Percentiles rank a stretch among this genome's conserved stretches.
phyloP scores from a whole-genome alignment of 2,888 invertebrate genomes.

The Ceratothoa steindachneri region DNA sequence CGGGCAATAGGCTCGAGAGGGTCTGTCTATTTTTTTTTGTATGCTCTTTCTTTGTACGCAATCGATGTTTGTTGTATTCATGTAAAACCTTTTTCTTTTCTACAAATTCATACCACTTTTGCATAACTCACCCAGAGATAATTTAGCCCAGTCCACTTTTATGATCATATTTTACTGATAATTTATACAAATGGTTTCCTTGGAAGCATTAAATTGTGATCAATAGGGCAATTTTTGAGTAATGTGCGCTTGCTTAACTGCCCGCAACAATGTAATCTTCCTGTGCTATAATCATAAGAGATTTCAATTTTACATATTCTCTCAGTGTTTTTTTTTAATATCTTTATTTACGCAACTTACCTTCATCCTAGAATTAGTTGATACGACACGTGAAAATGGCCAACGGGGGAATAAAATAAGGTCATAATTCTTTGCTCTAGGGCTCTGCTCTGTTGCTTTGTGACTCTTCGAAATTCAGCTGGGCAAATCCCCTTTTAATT shows the following conservation, averaged over 20 bases:
- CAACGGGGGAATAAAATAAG: neutral
- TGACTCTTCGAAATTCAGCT: neutral
- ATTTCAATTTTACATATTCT: neutral
- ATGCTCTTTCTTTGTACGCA: too few species aligned
- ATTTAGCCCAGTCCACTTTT: too few species aligned
- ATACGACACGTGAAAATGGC: neutral
- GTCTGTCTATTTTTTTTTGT: too few species aligned
- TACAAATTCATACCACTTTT: too few species aligned
- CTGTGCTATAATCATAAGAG: conserved; percentile 8
- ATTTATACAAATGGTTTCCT: neutral
- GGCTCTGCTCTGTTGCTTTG: neutral
- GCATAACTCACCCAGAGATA: too few species aligned
- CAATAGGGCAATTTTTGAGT: neutral
- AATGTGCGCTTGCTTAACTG: neutral
- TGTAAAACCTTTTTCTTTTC: too few species aligned
- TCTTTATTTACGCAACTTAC: conserved; percentile 4
- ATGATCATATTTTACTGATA: neutral
- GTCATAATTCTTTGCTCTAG: neutral
- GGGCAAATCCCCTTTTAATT: neutral
- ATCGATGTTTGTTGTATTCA: too few species aligned
- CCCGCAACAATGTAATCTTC: conserved; percentile 1
- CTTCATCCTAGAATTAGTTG: neutral
- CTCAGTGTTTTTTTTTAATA: neutral
- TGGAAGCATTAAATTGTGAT: conserved; percentile 1
- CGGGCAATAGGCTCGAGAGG: too few species aligned